Evolutionary conservation across 2,888 invertebrate species (phyloP).

Genomic region (Cenopis cana): DNA sequence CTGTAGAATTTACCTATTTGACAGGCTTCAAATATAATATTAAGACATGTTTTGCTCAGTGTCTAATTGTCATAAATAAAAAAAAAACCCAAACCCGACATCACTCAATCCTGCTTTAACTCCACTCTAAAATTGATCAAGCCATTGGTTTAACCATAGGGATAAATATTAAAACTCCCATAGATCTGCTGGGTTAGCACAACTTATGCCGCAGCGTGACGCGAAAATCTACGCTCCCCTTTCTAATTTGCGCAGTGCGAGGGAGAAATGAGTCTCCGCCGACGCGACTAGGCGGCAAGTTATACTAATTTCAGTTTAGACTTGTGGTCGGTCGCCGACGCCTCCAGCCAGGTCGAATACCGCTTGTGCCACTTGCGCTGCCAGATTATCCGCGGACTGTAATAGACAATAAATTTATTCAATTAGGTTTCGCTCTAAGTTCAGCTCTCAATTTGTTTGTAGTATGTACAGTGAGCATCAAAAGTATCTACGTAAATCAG

Average conservation of each 20-base stretch:
- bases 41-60: background rate
- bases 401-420: slow-evolving; percentile 45
- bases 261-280: too few relatives aligned
- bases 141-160: background rate
- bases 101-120: background rate
- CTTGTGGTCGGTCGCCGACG: slow-evolving; percentile 86
- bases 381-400: slow-evolving; percentile 88
- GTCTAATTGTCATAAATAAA: background rate
- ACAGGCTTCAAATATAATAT: background rate
- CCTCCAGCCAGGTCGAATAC: slow-evolving; percentile 93
- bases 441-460: too few relatives aligned
- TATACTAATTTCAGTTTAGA: too few relatives aligned
- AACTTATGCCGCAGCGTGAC: too few relatives aligned
- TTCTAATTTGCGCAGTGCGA: too few relatives aligned
- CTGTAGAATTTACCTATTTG: background rate
- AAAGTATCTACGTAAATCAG: too few relatives aligned
- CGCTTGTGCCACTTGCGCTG: slow-evolving; percentile 89
- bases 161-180: background rate
- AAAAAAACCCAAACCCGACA: background rate
- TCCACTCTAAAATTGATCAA: background rate
- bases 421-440: too few relatives aligned
- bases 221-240: too few relatives aligned
- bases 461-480: too few relatives aligned
- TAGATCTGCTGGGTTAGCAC: too few relatives aligned
- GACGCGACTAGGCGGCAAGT: too few relatives aligned